Percentiles rank a stretch among this genome's conserved stretches.
phyloP scores from a whole-genome alignment of 2,797 vertebrate genomes.

The Tinamus major region DNA sequence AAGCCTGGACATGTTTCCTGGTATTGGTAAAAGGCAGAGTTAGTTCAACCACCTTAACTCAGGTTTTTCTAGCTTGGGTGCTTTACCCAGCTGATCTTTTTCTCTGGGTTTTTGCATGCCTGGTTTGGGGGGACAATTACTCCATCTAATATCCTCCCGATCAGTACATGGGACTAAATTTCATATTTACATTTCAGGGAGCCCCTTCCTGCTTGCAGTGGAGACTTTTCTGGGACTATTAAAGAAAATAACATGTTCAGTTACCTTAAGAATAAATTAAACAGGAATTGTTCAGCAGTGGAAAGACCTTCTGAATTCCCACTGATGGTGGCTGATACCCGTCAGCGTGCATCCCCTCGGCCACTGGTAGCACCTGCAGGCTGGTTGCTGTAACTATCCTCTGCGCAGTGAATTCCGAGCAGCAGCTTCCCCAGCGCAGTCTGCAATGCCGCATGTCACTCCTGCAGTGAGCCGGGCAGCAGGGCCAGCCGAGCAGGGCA shows the following conservation, averaged over 20 bases:
- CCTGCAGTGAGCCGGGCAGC: background rate
- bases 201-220: background rate
- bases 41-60: background rate
- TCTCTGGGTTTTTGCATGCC: background rate
- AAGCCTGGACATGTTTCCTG: rapidly evolving
- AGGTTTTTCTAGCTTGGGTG: background rate
- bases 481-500: too few relatives aligned
- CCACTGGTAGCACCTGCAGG: too few relatives aligned
- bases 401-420: too few relatives aligned
- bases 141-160: background rate
- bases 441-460: too few relatives aligned
- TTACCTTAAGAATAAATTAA: background rate
- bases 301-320: too few relatives aligned
- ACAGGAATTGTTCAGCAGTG: background rate
- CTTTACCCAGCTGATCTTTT: background rate
- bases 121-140: background rate
- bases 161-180: background rate
- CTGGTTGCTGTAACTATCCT: too few relatives aligned
- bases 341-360: rapidly evolving
- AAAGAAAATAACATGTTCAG: background rate
- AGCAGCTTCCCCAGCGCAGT: too few relatives aligned
- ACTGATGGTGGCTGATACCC: background rate
- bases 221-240: background rate
- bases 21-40: background rate
- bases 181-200: background rate